A percentile compares a stretch with the other conserved stretches of the same genome.
Evolutionary conservation across 1,140 invertebrate species (phyloP).

Genomic region (Calliphora vicina): DNA sequence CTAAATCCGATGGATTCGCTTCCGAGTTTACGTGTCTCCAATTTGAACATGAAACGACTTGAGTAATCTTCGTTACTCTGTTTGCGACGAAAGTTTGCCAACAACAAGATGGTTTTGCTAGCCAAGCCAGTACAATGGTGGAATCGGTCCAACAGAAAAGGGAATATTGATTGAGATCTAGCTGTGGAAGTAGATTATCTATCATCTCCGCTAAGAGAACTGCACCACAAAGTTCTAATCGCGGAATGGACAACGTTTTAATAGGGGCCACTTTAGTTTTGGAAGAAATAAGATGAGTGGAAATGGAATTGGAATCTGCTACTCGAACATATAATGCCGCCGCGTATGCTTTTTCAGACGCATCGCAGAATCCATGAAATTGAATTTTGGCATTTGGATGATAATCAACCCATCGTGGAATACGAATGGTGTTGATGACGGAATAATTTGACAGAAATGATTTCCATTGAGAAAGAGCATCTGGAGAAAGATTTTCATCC

Average conservation of each 20-base stretch:
- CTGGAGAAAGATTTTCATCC: neutral
- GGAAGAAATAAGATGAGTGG: neutral
- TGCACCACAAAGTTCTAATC: no score
- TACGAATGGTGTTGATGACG: neutral
- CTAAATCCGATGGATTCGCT: no score
- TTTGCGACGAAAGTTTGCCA: conserved; percentile 22
- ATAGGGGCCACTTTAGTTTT: neutral
- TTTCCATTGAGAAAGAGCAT: neutral
- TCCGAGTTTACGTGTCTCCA: no score
- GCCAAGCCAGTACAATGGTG: conserved; percentile 11
- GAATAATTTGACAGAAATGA: neutral
- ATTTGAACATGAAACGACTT: no score
- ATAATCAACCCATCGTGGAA: conserved; percentile 15
- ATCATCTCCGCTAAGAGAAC: no score
- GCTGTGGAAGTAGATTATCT: neutral
- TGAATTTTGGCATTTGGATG: neutral
- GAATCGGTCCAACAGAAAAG: conserved; percentile 16
- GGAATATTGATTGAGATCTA: neutral
- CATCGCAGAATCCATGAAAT: conserved; percentile 28
- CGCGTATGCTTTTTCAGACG: conserved; percentile 21
- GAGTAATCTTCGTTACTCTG: neutral
- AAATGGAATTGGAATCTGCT: neutral
- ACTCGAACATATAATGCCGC: conserved; percentile 1
- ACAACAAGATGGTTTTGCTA: neutral
- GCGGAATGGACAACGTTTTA: no score